Conservation (phyloP, 2,797 vertebrate species). For the Hoplostethus mediterraneus region DNA sequence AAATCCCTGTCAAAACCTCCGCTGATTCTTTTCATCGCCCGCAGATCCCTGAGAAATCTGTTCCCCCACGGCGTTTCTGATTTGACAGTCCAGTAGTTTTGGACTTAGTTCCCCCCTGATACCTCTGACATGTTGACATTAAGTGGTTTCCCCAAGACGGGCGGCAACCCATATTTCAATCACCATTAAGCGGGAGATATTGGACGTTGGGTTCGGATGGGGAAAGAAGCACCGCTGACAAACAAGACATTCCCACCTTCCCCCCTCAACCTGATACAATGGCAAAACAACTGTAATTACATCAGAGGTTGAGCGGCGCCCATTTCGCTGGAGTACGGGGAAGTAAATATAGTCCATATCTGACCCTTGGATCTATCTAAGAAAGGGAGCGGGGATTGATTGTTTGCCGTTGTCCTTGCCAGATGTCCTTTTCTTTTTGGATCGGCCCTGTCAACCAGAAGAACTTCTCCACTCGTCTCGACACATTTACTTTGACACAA, state of each 20-base stretch:
- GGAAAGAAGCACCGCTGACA: conserved; percentile 67
- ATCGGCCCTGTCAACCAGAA: conserved; percentile 54
- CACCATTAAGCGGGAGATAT: conserved; percentile 84
- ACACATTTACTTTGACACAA: conserved; percentile 39
- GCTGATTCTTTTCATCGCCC: conserved; percentile 80
- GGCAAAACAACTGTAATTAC: conserved; percentile 82
- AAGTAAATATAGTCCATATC: conserved; percentile 68
- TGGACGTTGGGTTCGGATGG: conserved; percentile 72
- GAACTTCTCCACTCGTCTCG: conserved; percentile 44
- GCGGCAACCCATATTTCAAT: conserved; percentile 84
- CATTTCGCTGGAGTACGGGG: conserved; percentile 49
- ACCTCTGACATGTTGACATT: conserved; percentile 87
- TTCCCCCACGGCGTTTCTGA: conserved; percentile 78
- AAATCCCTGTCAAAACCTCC: conserved; percentile 86
- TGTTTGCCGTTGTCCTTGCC: conserved; percentile 71
- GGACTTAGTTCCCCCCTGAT: conserved; percentile 84
- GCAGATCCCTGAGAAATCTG: conserved; percentile 79
- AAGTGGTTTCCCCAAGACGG: conserved; percentile 84
- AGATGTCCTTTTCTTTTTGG: conserved; percentile 55
- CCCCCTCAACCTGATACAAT: conserved; percentile 52
- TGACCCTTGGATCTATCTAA: conserved; percentile 63
- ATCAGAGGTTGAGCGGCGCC: conserved; percentile 74
- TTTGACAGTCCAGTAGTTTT: conserved; percentile 87
- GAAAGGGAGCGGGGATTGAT: conserved; percentile 46
- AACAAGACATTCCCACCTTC: conserved; percentile 67